phyloP scores from a whole-genome alignment of 2,113 vertebrate genomes.

The Corydoras sp. region DNA sequence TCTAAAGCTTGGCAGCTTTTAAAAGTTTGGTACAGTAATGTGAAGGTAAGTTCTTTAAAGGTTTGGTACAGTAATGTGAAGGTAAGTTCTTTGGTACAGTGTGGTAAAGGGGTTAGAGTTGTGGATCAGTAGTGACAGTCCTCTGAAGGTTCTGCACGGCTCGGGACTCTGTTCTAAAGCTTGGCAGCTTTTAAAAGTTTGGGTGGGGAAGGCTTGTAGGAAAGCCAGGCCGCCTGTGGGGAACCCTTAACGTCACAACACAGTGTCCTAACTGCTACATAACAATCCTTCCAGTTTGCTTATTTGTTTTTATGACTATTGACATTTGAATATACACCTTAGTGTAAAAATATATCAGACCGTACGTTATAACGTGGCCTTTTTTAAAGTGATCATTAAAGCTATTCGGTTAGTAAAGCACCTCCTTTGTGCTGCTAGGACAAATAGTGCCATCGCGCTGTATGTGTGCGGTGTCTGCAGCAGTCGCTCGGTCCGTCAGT shows the following conservation, averaged over 20 bases:
- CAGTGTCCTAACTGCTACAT: slow-evolving; percentile 56
- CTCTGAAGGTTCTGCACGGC: background rate
- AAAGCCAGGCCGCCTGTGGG: slow-evolving; percentile 50
- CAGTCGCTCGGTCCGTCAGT: slow-evolving; percentile 54
- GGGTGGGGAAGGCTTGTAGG: slow-evolving; percentile 42
- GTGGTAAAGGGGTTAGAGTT: background rate
- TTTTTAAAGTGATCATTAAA: too few species aligned
- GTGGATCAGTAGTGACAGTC: background rate
- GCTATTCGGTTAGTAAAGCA: background rate
- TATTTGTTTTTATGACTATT: background rate
- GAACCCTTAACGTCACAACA: slow-evolving; percentile 56
- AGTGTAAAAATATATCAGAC: too few species aligned
- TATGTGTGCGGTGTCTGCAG: slow-evolving; percentile 40
- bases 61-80: background rate
- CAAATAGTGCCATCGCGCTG: slow-evolving; percentile 52
- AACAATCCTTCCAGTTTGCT: slow-evolving; percentile 34
- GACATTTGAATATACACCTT: too few species aligned
- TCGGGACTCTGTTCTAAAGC: background rate
- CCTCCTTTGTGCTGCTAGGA: slow-evolving; percentile 52
- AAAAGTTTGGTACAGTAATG: background rate
- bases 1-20: background rate
- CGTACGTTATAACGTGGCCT: too few species aligned
- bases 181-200: background rate
- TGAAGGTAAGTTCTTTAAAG: background rate
- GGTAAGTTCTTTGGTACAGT: background rate